Base-by-base conservation (phyloP, 2,113 vertebrate genomes). In the Ptilorrhoa leucosticta region DNA sequence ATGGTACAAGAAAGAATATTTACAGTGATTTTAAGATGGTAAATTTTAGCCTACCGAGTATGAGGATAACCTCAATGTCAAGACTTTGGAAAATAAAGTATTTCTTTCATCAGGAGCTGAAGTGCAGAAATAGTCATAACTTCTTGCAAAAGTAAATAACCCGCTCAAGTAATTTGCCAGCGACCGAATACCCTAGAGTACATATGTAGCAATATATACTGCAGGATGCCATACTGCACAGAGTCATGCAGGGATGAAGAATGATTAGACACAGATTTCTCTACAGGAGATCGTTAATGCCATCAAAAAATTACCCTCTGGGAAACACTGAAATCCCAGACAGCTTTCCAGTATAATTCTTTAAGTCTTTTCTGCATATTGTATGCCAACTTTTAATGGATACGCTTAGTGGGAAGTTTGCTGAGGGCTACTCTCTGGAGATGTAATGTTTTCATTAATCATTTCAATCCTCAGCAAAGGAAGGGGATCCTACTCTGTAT, bases 71-170 rank as follows among this genome's bases (percentile, higher is more conserved):
- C 27, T 83, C 79, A 77, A 30, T 17, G 45, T 68, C 66, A 77
- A 94, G 71, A 65, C 13, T 51, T 87, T 58, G 22, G 47, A 80
- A 96, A 90, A 63, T 9, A 47, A 76, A 51, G 30, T 76, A 28
- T 66, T 76, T 82, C 44, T 94, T 94, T 82, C 42, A 75, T 70
- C 9, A 21, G 35, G 8, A 77, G 13, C 33, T 73, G 54, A 91
- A 85, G 17, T 73, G 48, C 28, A 96, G 53, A 69, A 79, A 47
- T 18, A 85, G 30, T 69, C 42, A 66, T 69, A 91, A 87, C 53
- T 96, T 90, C 58, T 77, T 83, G 58, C 42, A 76, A 86, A 94
- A 94, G 40, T 93, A 94, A 96, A 96, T 85, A 93, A 95, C 54
- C 54, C 0, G 0, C 54, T 81, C 75, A 70, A 66, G 31, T 77